phyloP scores from a whole-genome alignment of 2,888 invertebrate species.

The Schrankia costaestrigalis region DNA sequence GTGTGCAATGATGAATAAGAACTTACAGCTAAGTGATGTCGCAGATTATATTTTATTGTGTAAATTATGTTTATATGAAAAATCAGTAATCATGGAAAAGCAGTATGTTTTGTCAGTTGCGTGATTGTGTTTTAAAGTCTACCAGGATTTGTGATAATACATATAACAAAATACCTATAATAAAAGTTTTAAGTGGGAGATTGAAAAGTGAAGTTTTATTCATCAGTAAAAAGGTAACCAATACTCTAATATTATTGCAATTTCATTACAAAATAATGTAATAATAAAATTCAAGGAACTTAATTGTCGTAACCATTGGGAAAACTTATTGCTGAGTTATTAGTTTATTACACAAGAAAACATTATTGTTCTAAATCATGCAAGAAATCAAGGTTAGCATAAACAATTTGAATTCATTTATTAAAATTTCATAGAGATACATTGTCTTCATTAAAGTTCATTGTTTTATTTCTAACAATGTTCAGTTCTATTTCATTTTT shows the following conservation, averaged over 20 bases:
- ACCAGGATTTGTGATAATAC: conserved; percentile 88
- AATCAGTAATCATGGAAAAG: conserved; percentile 77
- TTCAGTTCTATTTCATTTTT: too few relatives aligned
- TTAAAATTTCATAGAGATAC: too few relatives aligned
- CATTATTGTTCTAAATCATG: too few relatives aligned
- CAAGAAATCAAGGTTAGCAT: too few relatives aligned
- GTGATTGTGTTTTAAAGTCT: conserved; percentile 86
- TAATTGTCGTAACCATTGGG: too few relatives aligned
- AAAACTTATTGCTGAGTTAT: too few relatives aligned
- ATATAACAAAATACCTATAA: conserved; percentile 84
- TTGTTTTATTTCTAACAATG: too few relatives aligned
- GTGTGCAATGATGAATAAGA: conserved; percentile 68
- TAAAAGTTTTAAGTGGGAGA: conserved; percentile 82
- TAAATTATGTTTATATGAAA: conserved; percentile 79
- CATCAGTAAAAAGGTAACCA: conserved; percentile 63
- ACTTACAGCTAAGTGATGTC: conserved; percentile 75
- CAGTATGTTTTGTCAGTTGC: conserved; percentile 80
- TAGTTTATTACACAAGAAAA: too few relatives aligned
- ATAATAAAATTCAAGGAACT: too few relatives aligned
- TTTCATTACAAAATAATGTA: conserved; percentile 17
- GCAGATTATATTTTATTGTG: conserved; percentile 78
- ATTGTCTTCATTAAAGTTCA: too few relatives aligned
- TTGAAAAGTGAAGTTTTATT: conserved; percentile 79
- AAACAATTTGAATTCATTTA: too few relatives aligned
- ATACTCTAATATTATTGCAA: too few relatives aligned